phyloP scores from a whole-genome alignment of 2,797 vertebrate genomes.

The Luscinia luscinia region DNA sequence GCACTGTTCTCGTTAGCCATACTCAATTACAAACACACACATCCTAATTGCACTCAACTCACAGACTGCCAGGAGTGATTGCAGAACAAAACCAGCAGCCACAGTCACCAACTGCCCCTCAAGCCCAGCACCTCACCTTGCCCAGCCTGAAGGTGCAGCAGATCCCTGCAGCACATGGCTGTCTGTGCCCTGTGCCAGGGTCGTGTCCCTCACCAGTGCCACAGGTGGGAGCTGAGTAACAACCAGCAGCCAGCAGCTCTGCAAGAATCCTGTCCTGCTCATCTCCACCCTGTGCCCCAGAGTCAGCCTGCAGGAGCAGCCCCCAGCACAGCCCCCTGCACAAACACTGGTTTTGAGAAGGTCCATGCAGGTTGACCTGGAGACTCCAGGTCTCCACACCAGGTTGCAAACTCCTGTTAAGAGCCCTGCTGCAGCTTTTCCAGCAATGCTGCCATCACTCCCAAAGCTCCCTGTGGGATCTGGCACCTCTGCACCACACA shows the following conservation, averaged over 20 bases:
- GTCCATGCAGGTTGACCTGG: accelerated
- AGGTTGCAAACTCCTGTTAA: neutral
- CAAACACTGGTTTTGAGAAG: neutral
- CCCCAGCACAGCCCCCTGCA: neutral
- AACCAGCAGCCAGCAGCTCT: neutral
- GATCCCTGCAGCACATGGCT: accelerated
- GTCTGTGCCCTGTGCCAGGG: neutral
- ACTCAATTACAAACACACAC: neutral
- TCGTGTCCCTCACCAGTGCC: accelerated
- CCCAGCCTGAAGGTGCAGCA: neutral
- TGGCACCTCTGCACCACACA: neutral
- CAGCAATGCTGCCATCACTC: neutral
- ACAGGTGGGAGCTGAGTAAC: neutral
- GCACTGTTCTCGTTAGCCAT: neutral
- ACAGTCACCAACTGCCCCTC: neutral
- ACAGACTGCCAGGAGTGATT: accelerated
- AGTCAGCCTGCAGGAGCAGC: neutral
- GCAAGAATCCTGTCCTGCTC: accelerated
- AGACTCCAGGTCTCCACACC: neutral
- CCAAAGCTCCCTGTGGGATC: accelerated
- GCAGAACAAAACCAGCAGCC: neutral
- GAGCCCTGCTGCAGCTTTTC: neutral
- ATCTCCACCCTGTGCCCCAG: neutral
- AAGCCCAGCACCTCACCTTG: neutral
- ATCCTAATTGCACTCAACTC: neutral